Evolutionary conservation across 2,797 vertebrate genomes (phyloP).

Genomic region (Nasua narica): DNA sequence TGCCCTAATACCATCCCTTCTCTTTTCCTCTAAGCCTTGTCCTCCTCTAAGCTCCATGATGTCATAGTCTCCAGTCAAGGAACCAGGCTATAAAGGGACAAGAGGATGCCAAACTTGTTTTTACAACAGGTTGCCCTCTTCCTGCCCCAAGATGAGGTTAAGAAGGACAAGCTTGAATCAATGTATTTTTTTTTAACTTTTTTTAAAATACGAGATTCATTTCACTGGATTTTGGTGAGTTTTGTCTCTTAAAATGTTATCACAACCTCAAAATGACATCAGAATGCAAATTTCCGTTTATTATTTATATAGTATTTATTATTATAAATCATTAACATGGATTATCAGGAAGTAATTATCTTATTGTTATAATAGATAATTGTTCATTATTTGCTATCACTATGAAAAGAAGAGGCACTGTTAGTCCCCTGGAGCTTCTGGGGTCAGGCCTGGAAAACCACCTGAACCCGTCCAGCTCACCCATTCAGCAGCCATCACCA

Average conservation of each 20-base stretch:
- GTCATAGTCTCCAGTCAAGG: neutral
- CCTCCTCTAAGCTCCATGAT: neutral
- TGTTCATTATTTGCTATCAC: neutral
- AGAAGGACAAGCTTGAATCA: neutral
- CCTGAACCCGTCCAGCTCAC: neutral
- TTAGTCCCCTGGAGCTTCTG: neutral
- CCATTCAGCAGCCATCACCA: neutral
- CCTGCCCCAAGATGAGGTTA: neutral
- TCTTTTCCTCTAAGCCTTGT: neutral
- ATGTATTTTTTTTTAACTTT: neutral
- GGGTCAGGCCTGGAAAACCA: neutral
- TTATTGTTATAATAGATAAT: neutral
- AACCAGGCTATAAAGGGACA: neutral
- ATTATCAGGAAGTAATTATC: neutral
- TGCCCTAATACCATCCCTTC: neutral
- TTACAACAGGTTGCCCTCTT: neutral
- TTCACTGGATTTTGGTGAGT: conserved; percentile 1
- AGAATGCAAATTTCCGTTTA: conserved; percentile 32
- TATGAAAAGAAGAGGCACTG: neutral
- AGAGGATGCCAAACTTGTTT: neutral
- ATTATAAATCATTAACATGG: neutral
- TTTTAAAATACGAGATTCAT: neutral
- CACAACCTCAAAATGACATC: neutral
- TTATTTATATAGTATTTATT: neutral
- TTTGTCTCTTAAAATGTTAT: neutral